Percentiles rank a stretch among this genome's conserved stretches.
Conservation (phyloP, 2,113 vertebrate genomes). For the Kobus ellipsiprymnus region DNA sequence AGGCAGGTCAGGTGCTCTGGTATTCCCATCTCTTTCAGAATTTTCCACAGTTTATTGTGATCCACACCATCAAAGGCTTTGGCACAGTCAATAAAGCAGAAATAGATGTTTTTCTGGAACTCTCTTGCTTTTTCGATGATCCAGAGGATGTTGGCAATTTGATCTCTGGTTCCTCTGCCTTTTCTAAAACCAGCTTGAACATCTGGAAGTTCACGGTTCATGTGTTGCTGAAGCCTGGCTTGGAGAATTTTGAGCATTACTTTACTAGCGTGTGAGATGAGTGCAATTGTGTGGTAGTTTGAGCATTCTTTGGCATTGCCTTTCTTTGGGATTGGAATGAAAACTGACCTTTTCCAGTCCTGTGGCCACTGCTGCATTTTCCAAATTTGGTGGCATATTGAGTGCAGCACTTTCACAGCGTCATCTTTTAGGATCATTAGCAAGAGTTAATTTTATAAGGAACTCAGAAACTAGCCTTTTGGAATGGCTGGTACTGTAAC, state of each 20-base stretch:
- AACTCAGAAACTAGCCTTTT: background rate
- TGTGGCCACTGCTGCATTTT: background rate
- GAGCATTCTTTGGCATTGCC: background rate
- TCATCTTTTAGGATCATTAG: background rate
- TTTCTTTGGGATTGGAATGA: background rate
- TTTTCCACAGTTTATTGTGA: background rate
- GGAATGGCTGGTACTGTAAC: background rate
- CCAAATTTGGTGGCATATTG: background rate
- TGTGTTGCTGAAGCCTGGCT: background rate
- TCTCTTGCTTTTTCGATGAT: background rate
- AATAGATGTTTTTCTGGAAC: background rate
- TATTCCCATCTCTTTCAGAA: background rate
- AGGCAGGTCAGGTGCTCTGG: background rate
- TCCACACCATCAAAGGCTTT: background rate
- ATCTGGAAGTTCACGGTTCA: background rate
- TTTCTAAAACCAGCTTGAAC: background rate
- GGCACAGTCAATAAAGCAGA: background rate
- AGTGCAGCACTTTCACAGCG: background rate
- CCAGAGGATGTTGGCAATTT: background rate
- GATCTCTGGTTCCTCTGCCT: background rate
- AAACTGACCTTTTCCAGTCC: background rate
- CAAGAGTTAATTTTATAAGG: background rate
- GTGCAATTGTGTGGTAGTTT: background rate
- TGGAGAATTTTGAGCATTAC: background rate
- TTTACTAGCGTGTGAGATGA: background rate